phyloP scores from a whole-genome alignment of 2,888 invertebrate species.

The Pachycephus smyrnensis region DNA sequence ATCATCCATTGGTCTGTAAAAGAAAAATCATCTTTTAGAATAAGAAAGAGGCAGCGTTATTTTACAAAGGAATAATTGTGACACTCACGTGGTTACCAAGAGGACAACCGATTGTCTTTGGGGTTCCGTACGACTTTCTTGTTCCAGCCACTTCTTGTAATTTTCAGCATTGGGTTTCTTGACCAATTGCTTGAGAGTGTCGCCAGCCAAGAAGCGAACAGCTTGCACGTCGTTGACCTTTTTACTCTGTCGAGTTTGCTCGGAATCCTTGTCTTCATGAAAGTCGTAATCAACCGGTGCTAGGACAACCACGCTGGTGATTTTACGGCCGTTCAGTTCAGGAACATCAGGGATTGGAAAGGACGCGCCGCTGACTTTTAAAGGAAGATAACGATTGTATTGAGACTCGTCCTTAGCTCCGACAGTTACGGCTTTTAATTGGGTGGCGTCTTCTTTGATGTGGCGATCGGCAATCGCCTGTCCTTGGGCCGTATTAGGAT shows the following conservation, averaged over 20 bases:
- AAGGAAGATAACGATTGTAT: slow-evolving; percentile 85
- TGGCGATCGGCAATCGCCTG: slow-evolving; percentile 79
- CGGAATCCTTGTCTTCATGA: slow-evolving; percentile 39
- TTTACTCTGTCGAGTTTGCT: slow-evolving; percentile 68
- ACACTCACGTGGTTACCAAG: slow-evolving; percentile 82
- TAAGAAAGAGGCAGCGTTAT: slow-evolving; percentile 14
- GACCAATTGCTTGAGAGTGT: slow-evolving; percentile 80
- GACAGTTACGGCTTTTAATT: slow-evolving; percentile 80
- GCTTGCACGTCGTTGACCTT: slow-evolving; percentile 75
- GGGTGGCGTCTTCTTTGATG: slow-evolving; percentile 78
- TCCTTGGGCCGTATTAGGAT: slow-evolving; percentile 80
- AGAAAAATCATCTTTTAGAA: slow-evolving; percentile 16
- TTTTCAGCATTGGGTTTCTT: slow-evolving; percentile 82
- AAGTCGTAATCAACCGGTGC: slow-evolving; percentile 83
- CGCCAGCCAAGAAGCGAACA: slow-evolving; percentile 80
- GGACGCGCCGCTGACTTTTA: slow-evolving; percentile 86
- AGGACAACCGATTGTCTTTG: slow-evolving; percentile 86
- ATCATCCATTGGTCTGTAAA: slow-evolving; percentile 68
- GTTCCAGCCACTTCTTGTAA: slow-evolving; percentile 83
- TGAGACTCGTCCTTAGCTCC: slow-evolving; percentile 70
- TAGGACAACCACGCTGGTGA: slow-evolving; percentile 87
- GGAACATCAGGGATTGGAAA: slow-evolving; percentile 86
- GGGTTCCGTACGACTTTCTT: slow-evolving; percentile 79
- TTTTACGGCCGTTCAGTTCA: slow-evolving; percentile 79
- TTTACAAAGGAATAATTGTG: slow-evolving; percentile 3